Conservation (phyloP, 2,113 vertebrate genomes). For the Acrocephalus kingi region DNA sequence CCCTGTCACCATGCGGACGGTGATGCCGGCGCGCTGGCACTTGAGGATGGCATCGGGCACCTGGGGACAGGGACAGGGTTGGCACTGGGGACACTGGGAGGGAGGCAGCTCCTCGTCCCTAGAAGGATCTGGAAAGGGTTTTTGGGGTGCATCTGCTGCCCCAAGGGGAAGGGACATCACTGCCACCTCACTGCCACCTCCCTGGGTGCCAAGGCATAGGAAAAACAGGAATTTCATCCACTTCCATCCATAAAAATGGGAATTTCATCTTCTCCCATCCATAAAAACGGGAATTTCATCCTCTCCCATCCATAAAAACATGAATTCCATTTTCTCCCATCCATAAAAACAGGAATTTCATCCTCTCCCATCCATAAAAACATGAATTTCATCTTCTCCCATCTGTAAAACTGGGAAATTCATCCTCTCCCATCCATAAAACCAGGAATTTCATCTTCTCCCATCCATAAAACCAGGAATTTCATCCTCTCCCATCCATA, state of each 20-base stretch:
- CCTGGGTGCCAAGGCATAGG: background rate
- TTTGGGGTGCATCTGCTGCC: background rate
- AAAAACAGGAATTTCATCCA: no score
- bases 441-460: no score
- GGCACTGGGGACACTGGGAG: background rate
- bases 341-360: no score
- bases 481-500: background rate
- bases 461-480: background rate
- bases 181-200: accelerated
- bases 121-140: background rate
- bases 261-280: no score
- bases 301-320: no score
- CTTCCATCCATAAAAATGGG: no score
- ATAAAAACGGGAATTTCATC: no score
- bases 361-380: no score
- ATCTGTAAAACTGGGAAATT: no score
- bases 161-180: background rate
- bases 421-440: no score
- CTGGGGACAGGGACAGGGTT: constrained; percentile 40
- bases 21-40: constrained; percentile 93
- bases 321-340: no score
- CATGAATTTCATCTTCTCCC: no score
- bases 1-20: constrained; percentile 96
- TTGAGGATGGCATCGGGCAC: constrained; percentile 91
- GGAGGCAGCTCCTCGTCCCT: background rate